A percentile compares a stretch with the other conserved stretches of the same genome.
These are phyloP conservation scores for Fissipunctia ypsillon DNA, from an alignment of 2,888 invertebrate genomes.

Conservation along the genomic window DNA sequence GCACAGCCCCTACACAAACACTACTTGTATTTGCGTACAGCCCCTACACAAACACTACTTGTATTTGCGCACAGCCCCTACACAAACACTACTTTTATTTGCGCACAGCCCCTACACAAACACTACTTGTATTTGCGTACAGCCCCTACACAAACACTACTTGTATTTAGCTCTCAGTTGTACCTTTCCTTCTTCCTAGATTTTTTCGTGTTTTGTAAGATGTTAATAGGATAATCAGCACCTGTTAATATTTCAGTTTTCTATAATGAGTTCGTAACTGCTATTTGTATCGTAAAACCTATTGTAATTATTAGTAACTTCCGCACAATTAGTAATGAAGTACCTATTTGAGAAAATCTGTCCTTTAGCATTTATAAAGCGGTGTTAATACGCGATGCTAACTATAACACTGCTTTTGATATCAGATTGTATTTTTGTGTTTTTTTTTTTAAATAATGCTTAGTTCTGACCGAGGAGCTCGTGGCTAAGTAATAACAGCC, in stretches of 20 bases:
- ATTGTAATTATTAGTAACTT: slow-evolving; percentile 16
- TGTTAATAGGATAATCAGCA: slow-evolving; percentile 27
- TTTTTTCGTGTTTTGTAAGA: slow-evolving; percentile 17
- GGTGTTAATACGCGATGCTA: slow-evolving; percentile 29
- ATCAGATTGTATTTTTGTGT: slow-evolving; percentile 18
- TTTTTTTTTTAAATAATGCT: slow-evolving; percentile 41
- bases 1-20: no score
- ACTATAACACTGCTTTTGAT: slow-evolving; percentile 33
- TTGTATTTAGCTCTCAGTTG: slow-evolving; percentile 38
- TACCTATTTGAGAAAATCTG: background rate
- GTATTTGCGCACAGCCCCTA: no score
- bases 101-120: slow-evolving; percentile 11
- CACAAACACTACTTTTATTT: no score
- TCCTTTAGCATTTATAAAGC: slow-evolving; percentile 29
- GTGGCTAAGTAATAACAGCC: no score
- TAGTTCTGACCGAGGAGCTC: background rate
- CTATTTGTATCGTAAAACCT: slow-evolving; percentile 26
- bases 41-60: no score
- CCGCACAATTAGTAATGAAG: slow-evolving; percentile 15
- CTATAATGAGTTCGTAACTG: slow-evolving; percentile 25
- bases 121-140: slow-evolving; percentile 31
- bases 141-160: slow-evolving; percentile 14
- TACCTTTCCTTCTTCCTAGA: slow-evolving; percentile 47
- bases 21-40: no score
- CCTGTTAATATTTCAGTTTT: slow-evolving; percentile 35